A percentile compares a stretch with the other conserved stretches of the same genome.
phyloP scores from a whole-genome alignment of 2,797 vertebrate genomes.

The Liasis olivaceus region DNA sequence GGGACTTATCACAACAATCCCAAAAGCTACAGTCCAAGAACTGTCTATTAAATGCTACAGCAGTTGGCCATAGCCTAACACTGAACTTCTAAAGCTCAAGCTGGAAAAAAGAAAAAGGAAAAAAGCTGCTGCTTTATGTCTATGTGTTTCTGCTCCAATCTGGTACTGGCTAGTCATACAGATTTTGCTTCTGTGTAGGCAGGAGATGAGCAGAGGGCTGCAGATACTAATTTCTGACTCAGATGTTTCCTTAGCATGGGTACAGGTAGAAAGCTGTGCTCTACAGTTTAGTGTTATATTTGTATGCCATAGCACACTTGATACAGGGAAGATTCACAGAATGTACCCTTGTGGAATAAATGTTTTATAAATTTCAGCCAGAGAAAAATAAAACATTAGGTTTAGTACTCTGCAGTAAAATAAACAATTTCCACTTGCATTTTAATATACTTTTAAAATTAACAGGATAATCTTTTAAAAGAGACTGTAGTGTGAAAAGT shows the following conservation, averaged over 20 bases:
- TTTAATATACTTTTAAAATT: background rate
- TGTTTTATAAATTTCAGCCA: background rate
- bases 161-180: background rate
- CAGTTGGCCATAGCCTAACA: background rate
- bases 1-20: background rate
- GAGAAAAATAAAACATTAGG: background rate
- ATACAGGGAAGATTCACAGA: too few relatives aligned
- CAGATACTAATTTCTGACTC: background rate
- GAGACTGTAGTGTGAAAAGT: too few relatives aligned
- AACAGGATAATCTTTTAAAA: too few relatives aligned
- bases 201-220: background rate
- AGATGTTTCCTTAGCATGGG: too few relatives aligned
- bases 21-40: background rate
- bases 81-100: background rate
- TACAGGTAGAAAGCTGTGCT: background rate
- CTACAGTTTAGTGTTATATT: background rate
- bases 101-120: too few relatives aligned
- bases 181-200: background rate
- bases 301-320: background rate
- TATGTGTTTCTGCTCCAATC: background rate
- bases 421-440: too few relatives aligned
- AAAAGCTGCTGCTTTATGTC: background rate
- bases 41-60: background rate
- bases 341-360: background rate
- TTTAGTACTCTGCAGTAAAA: background rate